phyloP scores from a whole-genome alignment of 2,113 vertebrate genomes.

The Rhabdomys dilectus region DNA sequence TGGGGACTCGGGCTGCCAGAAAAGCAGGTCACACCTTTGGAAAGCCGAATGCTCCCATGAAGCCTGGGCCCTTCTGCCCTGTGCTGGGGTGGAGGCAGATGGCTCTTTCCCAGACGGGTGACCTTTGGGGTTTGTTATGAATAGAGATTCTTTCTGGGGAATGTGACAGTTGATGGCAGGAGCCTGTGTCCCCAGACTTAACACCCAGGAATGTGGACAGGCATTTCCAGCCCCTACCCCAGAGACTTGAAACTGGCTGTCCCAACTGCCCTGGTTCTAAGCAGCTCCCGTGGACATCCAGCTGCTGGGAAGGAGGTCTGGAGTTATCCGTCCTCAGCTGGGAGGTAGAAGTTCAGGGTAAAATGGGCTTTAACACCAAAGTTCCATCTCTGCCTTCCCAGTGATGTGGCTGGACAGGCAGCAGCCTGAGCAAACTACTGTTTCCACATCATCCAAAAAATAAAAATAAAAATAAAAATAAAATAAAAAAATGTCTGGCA shows the following conservation, averaged over 20 bases:
- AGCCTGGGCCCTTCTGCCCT: neutral
- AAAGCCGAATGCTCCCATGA: neutral
- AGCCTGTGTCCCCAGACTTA: conserved; percentile 68
- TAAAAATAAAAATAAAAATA: no score
- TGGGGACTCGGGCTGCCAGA: neutral
- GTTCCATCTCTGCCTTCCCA: neutral
- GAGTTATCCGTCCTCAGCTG: neutral
- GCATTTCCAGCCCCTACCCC: conserved; percentile 18
- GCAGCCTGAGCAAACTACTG: neutral
- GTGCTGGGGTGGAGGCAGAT: conserved; percentile 22
- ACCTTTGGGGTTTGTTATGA: conserved; percentile 79
- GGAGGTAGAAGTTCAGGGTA: neutral
- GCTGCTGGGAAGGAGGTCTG: neutral
- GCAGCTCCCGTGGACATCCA: neutral
- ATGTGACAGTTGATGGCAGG: conserved; percentile 57
- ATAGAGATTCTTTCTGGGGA: conserved; percentile 77
- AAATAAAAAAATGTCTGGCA: neutral
- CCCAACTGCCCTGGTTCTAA: neutral
- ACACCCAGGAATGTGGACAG: conserved; percentile 64
- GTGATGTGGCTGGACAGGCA: neutral
- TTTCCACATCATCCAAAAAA: neutral
- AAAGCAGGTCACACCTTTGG: neutral
- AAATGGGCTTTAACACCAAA: neutral
- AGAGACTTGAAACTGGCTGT: neutral
- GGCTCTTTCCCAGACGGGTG: conserved; percentile 48